phyloP scores from a whole-genome alignment of 2,797 vertebrate species.

The Poeciliopsis gracilis region DNA sequence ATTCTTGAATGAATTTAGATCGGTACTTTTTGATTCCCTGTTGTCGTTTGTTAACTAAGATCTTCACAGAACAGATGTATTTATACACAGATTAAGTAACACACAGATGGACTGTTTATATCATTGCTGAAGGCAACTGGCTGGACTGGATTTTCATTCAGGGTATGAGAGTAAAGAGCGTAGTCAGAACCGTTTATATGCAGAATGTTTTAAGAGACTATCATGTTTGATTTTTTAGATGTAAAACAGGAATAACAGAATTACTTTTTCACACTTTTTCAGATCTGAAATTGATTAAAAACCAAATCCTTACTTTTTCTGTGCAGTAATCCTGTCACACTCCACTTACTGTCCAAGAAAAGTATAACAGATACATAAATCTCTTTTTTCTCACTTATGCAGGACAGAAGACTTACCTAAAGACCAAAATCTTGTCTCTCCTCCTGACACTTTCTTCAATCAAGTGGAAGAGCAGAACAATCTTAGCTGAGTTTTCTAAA shows the following conservation, averaged over 20 bases:
- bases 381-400: not conserved
- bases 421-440: constrained; percentile 95
- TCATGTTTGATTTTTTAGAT: not conserved
- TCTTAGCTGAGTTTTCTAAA: constrained; percentile 96
- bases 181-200: not conserved
- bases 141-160: not conserved
- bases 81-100: not conserved
- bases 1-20: not conserved
- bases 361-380: not conserved
- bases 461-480: constrained; percentile 96
- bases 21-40: not conserved
- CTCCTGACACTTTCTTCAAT: constrained; percentile 93
- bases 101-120: not conserved
- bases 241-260: not conserved
- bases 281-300: not conserved
- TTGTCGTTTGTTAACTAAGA: not conserved
- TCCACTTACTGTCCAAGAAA: not conserved
- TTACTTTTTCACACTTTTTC: not conserved
- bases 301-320: not conserved
- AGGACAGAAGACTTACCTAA: constrained; percentile 83
- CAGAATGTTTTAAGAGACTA: not conserved
- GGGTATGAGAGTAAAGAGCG: not conserved
- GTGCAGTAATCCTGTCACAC: not conserved
- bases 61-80: not conserved
- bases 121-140: not conserved